Base-by-base conservation (phyloP, 2,797 vertebrate species). In the Podarcis siculus region DNA sequence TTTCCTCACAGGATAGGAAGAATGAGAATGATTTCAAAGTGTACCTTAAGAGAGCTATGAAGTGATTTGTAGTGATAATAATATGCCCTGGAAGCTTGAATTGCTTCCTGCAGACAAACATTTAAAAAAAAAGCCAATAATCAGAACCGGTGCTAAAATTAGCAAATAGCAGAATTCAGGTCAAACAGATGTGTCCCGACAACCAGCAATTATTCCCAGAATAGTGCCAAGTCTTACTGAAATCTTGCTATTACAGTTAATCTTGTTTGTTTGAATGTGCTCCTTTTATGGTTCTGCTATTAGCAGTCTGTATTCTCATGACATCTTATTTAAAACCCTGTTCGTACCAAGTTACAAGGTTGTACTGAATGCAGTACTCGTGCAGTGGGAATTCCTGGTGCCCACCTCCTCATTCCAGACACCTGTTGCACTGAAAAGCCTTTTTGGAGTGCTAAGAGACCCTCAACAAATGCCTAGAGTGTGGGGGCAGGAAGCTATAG, bases 111-210 rank as follows among this genome's bases (percentile, higher is more conserved):
- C 37, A 86, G 19, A 42, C 72, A 85, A 85, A 86, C 37, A 78
- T 55, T 61, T 64, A 85, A 85, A 85, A 76, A 32, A 61, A 64
- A 64, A 23, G 61, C 27, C 73, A 77, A 64, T n/a, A 64, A 77
- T 66, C 32, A 76, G 25, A 12, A 66, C 27, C 12, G 6, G 30
- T 42, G 66, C 61, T 39, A 86, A 78, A 86, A 42, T 78, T 78
- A 64, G 37, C 37, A 85, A 85, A 78, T 45, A 66, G 25, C 15
- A 77, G 75, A 78, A 86, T 86, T 86, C 73, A 86, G 73, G 73
- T 66, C 58, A 66, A 84, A 76, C 35, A 86, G 75, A 76, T 37
- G 69, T 73, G 30, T 78, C 61, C 84, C 19, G 1, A 45, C 58
- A 66, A 86, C 35, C 5, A 17, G 37, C 84, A 86, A 25, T 86